Evolutionary conservation across 2,113 vertebrate species (phyloP).

Genomic region (Picathartes gymnocephalus): DNA sequence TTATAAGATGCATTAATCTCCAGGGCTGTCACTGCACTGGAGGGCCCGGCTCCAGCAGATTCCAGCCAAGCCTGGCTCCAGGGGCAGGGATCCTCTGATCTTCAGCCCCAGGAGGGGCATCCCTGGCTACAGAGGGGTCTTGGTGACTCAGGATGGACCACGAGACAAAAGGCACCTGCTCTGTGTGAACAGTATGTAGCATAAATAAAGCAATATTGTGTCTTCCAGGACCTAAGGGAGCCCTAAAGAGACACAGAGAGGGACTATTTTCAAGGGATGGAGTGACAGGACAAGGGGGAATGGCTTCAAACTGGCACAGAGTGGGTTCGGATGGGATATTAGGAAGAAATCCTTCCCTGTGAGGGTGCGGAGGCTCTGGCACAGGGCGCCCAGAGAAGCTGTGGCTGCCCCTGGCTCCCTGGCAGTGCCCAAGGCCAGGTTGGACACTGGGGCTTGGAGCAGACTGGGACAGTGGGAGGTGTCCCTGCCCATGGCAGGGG

Average conservation of each 20-base stretch:
- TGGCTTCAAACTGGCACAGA: background rate
- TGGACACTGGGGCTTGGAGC: background rate
- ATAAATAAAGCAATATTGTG: background rate
- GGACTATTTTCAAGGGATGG: background rate
- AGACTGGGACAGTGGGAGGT: background rate
- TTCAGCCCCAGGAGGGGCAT: background rate
- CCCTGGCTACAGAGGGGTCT: background rate
- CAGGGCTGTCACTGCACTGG: background rate
- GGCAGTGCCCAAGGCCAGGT: background rate
- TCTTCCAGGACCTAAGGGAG: background rate
- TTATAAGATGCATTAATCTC: background rate
- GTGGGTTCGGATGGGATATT: background rate
- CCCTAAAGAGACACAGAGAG: background rate
- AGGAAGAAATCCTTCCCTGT: accelerated
- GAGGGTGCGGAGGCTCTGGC: background rate
- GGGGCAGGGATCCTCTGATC: background rate
- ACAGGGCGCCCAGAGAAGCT: background rate
- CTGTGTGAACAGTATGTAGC: accelerated
- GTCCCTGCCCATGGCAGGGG: background rate
- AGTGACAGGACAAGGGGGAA: background rate
- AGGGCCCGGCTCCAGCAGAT: background rate
- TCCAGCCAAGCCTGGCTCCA: background rate
- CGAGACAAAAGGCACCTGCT: background rate
- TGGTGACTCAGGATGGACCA: background rate
- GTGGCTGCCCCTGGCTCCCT: background rate